Conservation (phyloP, 1,140 invertebrate genomes). For the Prorops nasuta region DNA sequence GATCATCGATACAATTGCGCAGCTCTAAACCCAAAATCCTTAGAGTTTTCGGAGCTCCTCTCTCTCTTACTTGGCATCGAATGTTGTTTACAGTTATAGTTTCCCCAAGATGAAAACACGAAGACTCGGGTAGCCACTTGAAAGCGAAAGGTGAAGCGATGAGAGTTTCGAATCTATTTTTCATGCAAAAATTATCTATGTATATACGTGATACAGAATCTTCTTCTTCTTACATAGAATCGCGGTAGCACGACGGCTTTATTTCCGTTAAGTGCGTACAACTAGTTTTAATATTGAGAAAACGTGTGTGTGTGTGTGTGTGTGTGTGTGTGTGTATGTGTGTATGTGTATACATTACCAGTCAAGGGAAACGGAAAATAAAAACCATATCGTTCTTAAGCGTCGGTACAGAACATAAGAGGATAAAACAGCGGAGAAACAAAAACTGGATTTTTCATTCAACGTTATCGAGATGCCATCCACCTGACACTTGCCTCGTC, state of each 20-base stretch:
- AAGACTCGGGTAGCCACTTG: conserved; percentile 24
- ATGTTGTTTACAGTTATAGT: conserved; percentile 25
- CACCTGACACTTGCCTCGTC: conserved; percentile 23
- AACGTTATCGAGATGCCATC: conserved; percentile 31
- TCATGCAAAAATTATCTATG: conserved; percentile 31
- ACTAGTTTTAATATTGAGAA: neutral
- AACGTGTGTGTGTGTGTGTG: neutral
- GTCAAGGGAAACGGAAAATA: too few relatives aligned
- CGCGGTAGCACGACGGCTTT: conserved; percentile 4
- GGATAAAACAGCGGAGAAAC: too few relatives aligned
- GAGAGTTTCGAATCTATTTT: conserved; percentile 22
- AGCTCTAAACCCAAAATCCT: conserved; percentile 18
- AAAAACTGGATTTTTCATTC: too few relatives aligned
- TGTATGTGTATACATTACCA: neutral
- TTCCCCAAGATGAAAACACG: conserved; percentile 24
- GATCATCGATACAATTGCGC: conserved; percentile 22
- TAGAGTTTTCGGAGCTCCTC: conserved; percentile 20
- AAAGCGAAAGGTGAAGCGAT: conserved; percentile 24
- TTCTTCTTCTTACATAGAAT: too few relatives aligned
- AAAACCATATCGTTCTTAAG: too few relatives aligned
- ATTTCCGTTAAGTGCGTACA: conserved; percentile 18
- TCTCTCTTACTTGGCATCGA: conserved; percentile 15
- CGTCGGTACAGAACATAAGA: too few relatives aligned
- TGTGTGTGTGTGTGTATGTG: neutral
- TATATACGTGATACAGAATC: neutral